A percentile compares a stretch with the other conserved stretches of the same genome.
These are phyloP conservation scores for Argyresthia albistria DNA, from an alignment of 2,888 invertebrate genomes.

Conservation along the genomic window DNA sequence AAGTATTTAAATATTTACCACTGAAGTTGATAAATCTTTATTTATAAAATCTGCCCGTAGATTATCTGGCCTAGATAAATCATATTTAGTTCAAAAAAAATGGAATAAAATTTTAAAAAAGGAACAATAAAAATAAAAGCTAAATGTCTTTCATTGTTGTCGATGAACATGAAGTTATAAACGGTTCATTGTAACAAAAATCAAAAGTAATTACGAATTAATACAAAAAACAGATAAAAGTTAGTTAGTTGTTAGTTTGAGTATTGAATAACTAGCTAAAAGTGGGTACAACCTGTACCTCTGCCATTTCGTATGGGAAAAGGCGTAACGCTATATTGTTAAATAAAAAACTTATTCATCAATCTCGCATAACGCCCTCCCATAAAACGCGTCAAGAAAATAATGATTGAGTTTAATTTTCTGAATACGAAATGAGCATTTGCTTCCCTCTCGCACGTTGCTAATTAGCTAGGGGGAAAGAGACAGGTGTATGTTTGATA, in stretches of 20 bases:
- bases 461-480: conserved; percentile 15
- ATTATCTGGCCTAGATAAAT: neutral
- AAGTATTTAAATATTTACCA: neutral
- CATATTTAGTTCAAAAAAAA: neutral
- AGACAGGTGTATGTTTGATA: conserved; percentile 6
- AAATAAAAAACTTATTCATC: conserved; percentile 9
- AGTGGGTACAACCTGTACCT: too few species aligned
- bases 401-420: conserved; percentile 59
- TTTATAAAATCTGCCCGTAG: neutral
- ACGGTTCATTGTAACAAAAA: too few species aligned
- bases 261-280: too few species aligned
- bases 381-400: conserved; percentile 32
- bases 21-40: too few species aligned
- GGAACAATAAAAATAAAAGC: too few species aligned
- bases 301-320: too few species aligned
- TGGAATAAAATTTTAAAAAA: neutral
- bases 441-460: conserved; percentile 16
- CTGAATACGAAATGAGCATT: conserved; percentile 58
- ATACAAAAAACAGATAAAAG: too few species aligned
- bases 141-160: too few species aligned
- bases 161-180: too few species aligned
- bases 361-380: conserved; percentile 25
- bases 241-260: too few species aligned
- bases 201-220: too few species aligned
- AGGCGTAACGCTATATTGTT: neutral